Conservation (phyloP, 2,888 invertebrate species). For the Drosophila anomelani region DNA sequence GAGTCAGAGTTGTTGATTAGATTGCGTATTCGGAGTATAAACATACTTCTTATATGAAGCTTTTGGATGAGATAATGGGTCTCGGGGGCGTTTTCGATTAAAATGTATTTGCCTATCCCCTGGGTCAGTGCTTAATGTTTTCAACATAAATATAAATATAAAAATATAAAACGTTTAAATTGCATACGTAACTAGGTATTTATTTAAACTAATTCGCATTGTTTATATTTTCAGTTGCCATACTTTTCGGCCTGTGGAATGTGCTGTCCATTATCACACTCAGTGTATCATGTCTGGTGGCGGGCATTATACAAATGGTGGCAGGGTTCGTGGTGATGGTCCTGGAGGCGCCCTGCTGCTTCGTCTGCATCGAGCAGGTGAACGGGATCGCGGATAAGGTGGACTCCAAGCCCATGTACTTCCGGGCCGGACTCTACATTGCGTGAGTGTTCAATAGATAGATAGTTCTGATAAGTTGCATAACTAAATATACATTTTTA, state of each 20-base stretch:
- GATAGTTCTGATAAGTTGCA: not conserved
- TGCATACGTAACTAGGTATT: too few relatives aligned
- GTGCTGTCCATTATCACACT: constrained; percentile 88
- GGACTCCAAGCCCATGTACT: constrained; percentile 94
- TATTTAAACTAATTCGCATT: not conserved
- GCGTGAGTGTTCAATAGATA: constrained; percentile 87
- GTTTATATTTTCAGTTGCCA: constrained; percentile 89
- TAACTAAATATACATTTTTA: not conserved
- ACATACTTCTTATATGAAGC: not conserved
- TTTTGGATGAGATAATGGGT: constrained; percentile 5
- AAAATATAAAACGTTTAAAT: not conserved
- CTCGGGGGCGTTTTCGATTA: constrained; percentile 19
- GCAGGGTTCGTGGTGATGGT: constrained; percentile 94
- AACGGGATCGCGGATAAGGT: constrained; percentile 93
- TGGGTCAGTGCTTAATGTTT: constrained; percentile 5
- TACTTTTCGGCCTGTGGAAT: constrained; percentile 92
- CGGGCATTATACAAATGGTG: constrained; percentile 94
- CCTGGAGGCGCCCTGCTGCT: constrained; percentile 98
- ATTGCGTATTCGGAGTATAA: constrained; percentile 28
- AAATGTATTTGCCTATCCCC: not conserved
- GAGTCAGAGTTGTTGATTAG: constrained; percentile 47
- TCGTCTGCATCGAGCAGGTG: constrained; percentile 97
- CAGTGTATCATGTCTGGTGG: constrained; percentile 88
- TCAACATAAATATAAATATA: not conserved
- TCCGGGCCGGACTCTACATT: constrained; percentile 93